Percentiles rank a stretch among this genome's conserved stretches.
phyloP scores from a whole-genome alignment of 2,888 invertebrate species.

The Lithosia quadra region DNA sequence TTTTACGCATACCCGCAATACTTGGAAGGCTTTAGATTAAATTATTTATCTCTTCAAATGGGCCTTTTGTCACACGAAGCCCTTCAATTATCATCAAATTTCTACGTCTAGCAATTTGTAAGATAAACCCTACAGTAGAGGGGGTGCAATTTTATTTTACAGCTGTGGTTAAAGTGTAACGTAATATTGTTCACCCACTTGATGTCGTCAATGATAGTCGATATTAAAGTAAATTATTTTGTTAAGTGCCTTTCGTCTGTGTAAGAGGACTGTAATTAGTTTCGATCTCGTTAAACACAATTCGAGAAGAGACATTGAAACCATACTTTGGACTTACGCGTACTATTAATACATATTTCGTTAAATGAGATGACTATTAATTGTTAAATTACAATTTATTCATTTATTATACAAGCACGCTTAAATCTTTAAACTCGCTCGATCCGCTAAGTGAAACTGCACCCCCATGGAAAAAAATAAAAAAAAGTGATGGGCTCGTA shows the following conservation, averaged over 20 bases:
- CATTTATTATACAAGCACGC: background rate
- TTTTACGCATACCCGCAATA: conserved; percentile 62
- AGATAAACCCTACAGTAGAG: conserved; percentile 25
- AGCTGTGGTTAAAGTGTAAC: conserved; percentile 4
- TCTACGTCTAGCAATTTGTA: conserved; percentile 37
- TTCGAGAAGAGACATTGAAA: background rate
- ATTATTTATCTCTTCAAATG: conserved; percentile 49
- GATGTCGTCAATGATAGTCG: conserved; percentile 17
- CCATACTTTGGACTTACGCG: background rate
- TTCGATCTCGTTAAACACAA: background rate
- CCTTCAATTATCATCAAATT: conserved; percentile 41
- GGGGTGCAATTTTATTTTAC: conserved; percentile 19
- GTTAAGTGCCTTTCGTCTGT: conserved; percentile 6
- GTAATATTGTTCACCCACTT: conserved; percentile 13
- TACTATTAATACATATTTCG: background rate
- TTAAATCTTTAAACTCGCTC: background rate
- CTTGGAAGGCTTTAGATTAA: conserved; percentile 35
- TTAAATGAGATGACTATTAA: background rate
- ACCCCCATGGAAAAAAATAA: conserved; percentile 19
- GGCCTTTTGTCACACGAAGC: conserved; percentile 41
- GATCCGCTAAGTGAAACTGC: background rate
- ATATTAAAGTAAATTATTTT: conserved; percentile 7
- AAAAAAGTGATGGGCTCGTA: conserved; percentile 30
- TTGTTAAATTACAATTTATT: too few relatives aligned
- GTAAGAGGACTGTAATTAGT: conserved; percentile 5